These are phyloP conservation scores for Planiliza haematocheilus DNA, from an alignment of 2,113 vertebrate genomes.

Conservation along the genomic window DNA sequence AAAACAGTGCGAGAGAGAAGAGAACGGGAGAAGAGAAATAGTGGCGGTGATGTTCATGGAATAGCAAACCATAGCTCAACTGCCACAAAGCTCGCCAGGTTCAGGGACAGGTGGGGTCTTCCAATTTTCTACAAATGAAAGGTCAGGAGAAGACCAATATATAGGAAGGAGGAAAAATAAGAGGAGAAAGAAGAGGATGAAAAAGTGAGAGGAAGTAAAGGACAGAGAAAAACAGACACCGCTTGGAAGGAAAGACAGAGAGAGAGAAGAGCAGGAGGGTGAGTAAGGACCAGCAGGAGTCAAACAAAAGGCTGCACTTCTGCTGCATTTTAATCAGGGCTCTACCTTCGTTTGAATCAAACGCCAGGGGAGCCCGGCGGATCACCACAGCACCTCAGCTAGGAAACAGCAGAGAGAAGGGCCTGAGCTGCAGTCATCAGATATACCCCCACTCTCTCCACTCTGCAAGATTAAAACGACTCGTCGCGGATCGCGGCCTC, in stretches of 20 bases:
- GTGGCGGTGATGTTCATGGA: constrained; percentile 27
- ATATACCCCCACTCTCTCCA: constrained; percentile 42
- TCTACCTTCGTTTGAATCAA: constrained; percentile 53
- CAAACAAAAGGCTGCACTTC: constrained; percentile 41
- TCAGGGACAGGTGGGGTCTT: constrained; percentile 59
- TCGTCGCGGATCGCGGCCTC: constrained; percentile 29
- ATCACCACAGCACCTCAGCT: constrained; percentile 33
- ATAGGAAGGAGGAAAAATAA: neutral
- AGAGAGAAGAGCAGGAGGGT: constrained; percentile 4
- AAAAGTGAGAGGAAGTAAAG: neutral
- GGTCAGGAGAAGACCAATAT: constrained; percentile 44
- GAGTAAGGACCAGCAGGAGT: constrained; percentile 26
- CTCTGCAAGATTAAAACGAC: constrained; percentile 60
- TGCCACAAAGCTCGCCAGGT: constrained; percentile 46
- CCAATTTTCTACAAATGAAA: constrained; percentile 57
- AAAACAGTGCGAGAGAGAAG: neutral
- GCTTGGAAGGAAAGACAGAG: neutral
- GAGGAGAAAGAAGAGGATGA: neutral
- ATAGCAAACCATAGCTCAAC: constrained; percentile 66
- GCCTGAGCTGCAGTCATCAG: constrained; percentile 53
- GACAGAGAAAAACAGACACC: neutral
- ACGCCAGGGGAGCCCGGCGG: constrained; percentile 42
- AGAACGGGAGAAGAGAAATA: constrained; percentile 26
- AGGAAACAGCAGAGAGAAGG: constrained; percentile 39
- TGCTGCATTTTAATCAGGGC: constrained; percentile 61